Percentiles rank a stretch among this genome's conserved stretches.
Evolutionary conservation across 2,797 vertebrate species (phyloP).

Genomic region (Periparus ater): DNA sequence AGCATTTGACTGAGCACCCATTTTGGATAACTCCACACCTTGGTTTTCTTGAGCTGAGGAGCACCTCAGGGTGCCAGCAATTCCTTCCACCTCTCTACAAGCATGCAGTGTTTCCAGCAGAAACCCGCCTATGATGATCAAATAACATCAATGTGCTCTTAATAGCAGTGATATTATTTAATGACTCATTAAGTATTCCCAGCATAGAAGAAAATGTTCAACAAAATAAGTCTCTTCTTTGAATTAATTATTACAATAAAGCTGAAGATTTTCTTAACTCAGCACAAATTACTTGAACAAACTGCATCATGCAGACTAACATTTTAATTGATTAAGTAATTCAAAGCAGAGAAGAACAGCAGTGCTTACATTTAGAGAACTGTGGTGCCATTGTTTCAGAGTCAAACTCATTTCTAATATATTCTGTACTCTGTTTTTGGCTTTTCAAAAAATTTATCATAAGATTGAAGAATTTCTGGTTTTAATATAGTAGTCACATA

Average conservation of each 20-base stretch:
- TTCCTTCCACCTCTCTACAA: neutral
- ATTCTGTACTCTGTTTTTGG: neutral
- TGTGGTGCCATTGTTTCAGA: neutral
- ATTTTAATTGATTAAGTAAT: slow-evolving; percentile 14
- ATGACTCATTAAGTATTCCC: slow-evolving; percentile 24
- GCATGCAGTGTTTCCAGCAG: neutral
- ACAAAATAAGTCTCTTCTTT: slow-evolving; percentile 22
- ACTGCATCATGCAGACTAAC: neutral
- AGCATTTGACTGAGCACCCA: neutral
- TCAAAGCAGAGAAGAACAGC: neutral
- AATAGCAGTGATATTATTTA: slow-evolving; percentile 6
- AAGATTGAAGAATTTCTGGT: neutral
- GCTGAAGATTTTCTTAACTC: slow-evolving; percentile 28
- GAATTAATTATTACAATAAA: slow-evolving; percentile 49
- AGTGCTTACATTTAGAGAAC: neutral
- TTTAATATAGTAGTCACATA: neutral
- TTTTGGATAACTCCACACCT: neutral
- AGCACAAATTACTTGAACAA: slow-evolving; percentile 36
- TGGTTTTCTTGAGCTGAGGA: neutral
- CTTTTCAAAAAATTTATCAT: neutral
- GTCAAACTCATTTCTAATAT: neutral
- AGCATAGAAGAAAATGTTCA: neutral
- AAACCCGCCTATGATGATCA: rapidly evolving
- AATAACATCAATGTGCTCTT: neutral
- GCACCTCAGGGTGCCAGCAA: neutral